Conservation (phyloP, 2,888 invertebrate genomes). For the Caradrina clavipalpis region DNA sequence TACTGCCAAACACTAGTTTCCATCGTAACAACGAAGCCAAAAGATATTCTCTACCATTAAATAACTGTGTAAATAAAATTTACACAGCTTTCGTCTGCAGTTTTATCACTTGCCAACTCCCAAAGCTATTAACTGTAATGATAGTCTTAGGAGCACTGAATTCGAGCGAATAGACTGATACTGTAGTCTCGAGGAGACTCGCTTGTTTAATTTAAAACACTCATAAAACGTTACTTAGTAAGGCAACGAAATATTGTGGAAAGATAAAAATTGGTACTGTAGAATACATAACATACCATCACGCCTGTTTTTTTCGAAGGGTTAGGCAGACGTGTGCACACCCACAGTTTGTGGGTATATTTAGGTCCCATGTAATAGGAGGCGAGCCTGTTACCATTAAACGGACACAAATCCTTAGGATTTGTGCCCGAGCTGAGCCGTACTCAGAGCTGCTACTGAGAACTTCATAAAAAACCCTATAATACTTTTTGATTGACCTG, state of each 20-base stretch:
- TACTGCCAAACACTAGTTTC: neutral
- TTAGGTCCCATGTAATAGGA: too few species aligned
- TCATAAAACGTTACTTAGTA: conserved; percentile 44
- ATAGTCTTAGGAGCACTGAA: conserved; percentile 57
- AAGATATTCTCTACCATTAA: conserved; percentile 23
- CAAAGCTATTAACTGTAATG: conserved; percentile 52
- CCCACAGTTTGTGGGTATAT: too few species aligned
- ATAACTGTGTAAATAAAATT: too few species aligned
- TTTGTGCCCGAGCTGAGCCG: too few species aligned
- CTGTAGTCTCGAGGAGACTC: conserved; percentile 20
- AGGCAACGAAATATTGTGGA: conserved; percentile 31
- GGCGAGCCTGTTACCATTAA: too few species aligned
- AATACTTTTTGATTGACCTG: too few species aligned
- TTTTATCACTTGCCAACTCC: conserved; percentile 57
- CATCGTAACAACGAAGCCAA: conserved; percentile 3
- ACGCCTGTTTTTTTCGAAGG: too few species aligned
- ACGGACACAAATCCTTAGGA: too few species aligned
- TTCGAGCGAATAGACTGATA: conserved; percentile 38
- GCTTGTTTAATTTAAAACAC: conserved; percentile 51
- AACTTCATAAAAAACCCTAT: too few species aligned
- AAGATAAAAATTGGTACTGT: conserved; percentile 20
- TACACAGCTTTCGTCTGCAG: conserved; percentile 37
- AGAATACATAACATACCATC: too few species aligned
- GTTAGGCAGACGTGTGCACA: too few species aligned
- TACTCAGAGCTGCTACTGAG: too few species aligned